Base-by-base conservation (phyloP, 37 sponge, comb jelly and placozoan species). In the Cliona cf. orientalis region DNA sequence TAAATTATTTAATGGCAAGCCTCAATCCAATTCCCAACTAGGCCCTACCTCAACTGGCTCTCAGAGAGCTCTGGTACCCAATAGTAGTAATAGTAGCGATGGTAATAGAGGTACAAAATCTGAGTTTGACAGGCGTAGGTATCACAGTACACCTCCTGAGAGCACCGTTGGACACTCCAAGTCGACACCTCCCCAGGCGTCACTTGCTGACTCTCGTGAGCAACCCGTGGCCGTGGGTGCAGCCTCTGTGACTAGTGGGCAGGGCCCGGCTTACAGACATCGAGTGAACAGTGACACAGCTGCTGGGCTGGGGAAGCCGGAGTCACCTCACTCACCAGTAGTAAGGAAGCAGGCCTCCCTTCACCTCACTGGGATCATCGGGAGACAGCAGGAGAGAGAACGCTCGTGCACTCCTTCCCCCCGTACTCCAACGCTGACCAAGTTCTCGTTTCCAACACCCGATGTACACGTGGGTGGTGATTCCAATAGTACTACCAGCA, bases 371-470 rank as follows among this genome's bases (percentile, higher is more conserved):
- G 77, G 77, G 31, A 35, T 62, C 44, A 60, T 76, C 21, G 63
- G 36, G 22, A 76, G 59, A 39, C 75, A 75, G 59, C 75, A 75
- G 33, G 19, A 58, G 35, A 58, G 63, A 33, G 77, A 76, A n/a
- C 22, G 64, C 32, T 75, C 75, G 6, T 2, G 21, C 23, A 58
- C 42, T 28, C 75, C 60, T 19, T 58, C 33, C 0, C 41, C 56
- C 12, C 32, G 32, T 2, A n/a, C 66, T 2, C 66, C 32, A n/a
- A 26, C 35, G 6, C 35, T 36, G 5, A 4, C 35, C 53, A 49
- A 49, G 68, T 36, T 35, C 68, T 9, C 39, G 40, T 35, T 29
- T 12, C 37, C 68, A 67, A 61, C 5, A 31, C 5, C 5, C 19
- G 25, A 31, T 21, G 26, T 5, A 61, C 5, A 17, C 9, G 37